A percentile compares a stretch with the other conserved stretches of the same genome.
Evolutionary conservation across 2,888 invertebrate genomes (phyloP).

Genomic region (Euzetes globulus): DNA sequence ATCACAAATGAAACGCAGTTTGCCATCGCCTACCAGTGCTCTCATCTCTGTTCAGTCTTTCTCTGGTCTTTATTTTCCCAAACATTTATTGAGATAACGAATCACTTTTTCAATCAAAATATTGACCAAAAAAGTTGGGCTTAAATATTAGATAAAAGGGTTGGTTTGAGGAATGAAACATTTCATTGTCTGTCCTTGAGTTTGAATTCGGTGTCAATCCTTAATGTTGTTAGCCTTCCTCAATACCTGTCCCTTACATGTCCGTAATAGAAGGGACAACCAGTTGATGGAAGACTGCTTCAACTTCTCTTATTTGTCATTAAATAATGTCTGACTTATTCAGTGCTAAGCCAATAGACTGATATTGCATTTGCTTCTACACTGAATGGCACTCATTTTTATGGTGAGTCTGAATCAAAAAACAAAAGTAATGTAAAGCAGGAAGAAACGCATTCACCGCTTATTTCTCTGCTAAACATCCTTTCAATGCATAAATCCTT

Average conservation of each 20-base stretch:
- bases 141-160: neutral
- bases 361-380: no score
- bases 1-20: neutral
- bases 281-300: neutral
- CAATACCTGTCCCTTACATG: neutral
- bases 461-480: no score
- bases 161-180: neutral
- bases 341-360: no score
- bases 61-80: neutral
- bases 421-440: no score
- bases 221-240: conserved; percentile 5
- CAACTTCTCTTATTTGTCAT: neutral
- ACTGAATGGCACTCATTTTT: no score
- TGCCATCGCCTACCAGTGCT: neutral
- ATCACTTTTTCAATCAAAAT: neutral
- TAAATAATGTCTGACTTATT: neutral
- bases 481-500: no score
- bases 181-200: conserved; percentile 2
- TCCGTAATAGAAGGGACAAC: neutral
- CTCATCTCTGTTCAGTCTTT: neutral
- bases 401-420: no score
- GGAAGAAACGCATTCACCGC: no score
- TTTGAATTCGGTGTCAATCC: neutral
- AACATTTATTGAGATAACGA: neutral
- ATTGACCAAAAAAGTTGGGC: neutral